These are phyloP conservation scores for Yponomeuta sedellus DNA, from an alignment of 2,888 invertebrate genomes.

Conservation along the genomic window DNA sequence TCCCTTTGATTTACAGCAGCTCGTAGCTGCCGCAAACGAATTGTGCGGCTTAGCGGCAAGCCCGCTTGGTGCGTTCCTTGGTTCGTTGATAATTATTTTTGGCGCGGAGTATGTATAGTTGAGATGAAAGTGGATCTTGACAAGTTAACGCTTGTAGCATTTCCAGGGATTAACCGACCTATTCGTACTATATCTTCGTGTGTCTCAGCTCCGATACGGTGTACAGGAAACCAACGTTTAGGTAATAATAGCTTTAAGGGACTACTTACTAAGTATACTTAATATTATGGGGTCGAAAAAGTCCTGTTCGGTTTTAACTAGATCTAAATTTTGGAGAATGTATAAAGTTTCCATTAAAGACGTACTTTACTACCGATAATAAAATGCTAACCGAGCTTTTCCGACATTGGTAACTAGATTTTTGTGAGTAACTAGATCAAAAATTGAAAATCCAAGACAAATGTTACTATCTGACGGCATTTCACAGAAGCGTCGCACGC, in stretches of 20 bases:
- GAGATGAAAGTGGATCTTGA: slow-evolving; percentile 70
- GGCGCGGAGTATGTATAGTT: slow-evolving; percentile 43
- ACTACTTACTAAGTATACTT: not conserved
- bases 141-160: slow-evolving; percentile 56
- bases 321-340: too few species aligned
- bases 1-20: slow-evolving; percentile 76
- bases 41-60: slow-evolving; percentile 70
- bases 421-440: too few species aligned
- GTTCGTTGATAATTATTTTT: slow-evolving; percentile 69
- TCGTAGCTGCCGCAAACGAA: slow-evolving; percentile 72
- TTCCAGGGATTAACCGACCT: slow-evolving; percentile 55
- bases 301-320: too few species aligned
- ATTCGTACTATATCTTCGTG: not conserved
- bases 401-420: too few species aligned
- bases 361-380: too few species aligned
- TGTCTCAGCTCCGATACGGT: slow-evolving; percentile 1
- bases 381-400: too few species aligned
- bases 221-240: not conserved
- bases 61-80: slow-evolving; percentile 48
- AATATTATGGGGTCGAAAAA: too few species aligned
- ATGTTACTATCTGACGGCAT: too few species aligned
- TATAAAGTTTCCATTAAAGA: too few species aligned
- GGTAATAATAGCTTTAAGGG: not conserved
- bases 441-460: too few species aligned
- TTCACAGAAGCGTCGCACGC: too few species aligned